Base-by-base conservation (phyloP, 2,113 vertebrate genomes). In the Lasiurus cinereus region DNA sequence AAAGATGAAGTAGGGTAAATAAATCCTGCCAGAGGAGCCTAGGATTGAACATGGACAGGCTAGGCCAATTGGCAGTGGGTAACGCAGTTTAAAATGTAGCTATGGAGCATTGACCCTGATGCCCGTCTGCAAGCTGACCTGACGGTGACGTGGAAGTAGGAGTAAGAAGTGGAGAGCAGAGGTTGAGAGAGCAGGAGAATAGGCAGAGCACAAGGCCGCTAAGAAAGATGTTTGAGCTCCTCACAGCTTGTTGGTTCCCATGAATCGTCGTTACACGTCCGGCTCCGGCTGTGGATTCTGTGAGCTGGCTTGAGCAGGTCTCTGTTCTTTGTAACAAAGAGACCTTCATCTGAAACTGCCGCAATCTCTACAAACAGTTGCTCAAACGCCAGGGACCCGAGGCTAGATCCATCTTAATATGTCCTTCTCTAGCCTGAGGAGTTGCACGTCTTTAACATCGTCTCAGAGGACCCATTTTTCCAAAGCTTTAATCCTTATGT, bases 401-500 rank as follows among this genome's bases (percentile, higher is more conserved):
- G 62, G 69, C 69, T 76, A n/a, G 48, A 76, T 13, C 54, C 79
- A 64, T 92, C 80, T 78, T 59, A n/a, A 36, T 12, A 13, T 29
- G 36, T 62, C 80, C 73, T 69, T 62, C 36, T 83, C 12, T 31
- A 87, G 89, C 29, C 67, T 6, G 16, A 84, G 59, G 31, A 91
- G 78, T 94, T 94, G 76, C 18, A 46, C 16, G 21, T 31, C 64
- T 90, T 43, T 52, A 67, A 46, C 21, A 16, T 93, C 92, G 62
- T 59, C 84, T 52, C 84, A 54, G 54, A 92, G 62, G 87, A 74
- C 39, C 70, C 43, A 24, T 80, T 95, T 87, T 66, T 77, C 83
- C 29, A 92, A 91, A 27, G 7, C 64, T 96, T 91, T 79, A 54
- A 74, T 96, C 39, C 48, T n/a, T 66, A 18, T 13, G 78, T 54